Percentiles rank a stretch among this genome's conserved stretches.
phyloP scores from a whole-genome alignment of 92 coral and sea anemone genomes.

The Siderastrea radians region DNA sequence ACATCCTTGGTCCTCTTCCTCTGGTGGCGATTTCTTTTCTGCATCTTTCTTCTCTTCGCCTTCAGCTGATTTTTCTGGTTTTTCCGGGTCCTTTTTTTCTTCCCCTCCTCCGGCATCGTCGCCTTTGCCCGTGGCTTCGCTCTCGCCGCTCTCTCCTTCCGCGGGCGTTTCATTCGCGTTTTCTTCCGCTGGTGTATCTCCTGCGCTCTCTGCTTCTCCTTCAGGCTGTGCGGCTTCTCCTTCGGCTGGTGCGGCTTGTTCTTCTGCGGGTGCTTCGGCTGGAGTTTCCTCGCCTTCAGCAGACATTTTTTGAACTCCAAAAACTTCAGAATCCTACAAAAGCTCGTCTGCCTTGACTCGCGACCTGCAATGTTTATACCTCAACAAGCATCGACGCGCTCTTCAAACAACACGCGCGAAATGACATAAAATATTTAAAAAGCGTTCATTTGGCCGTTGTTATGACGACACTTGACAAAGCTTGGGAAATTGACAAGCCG shows the following conservation, averaged over 20 bases:
- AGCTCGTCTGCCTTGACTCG: background rate
- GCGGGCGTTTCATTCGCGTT: conserved; percentile 67
- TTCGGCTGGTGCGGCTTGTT: background rate
- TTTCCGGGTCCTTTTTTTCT: conserved; percentile 49
- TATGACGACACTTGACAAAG: conserved; percentile 9
- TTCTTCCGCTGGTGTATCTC: conserved; percentile 37
- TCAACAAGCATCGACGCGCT: conserved; percentile 6
- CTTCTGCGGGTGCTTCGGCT: conserved; percentile 17
- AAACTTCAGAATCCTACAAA: background rate
- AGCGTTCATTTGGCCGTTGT: conserved; percentile 35
- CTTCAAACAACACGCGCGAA: conserved; percentile 30
- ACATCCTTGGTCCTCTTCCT: conserved; percentile 44
- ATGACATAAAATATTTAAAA: conserved; percentile 40
- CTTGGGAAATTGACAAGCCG: conserved; percentile 16
- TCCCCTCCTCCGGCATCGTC: conserved; percentile 8
- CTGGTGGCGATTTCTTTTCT: conserved; percentile 4
- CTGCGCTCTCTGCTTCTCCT: conserved; percentile 8
- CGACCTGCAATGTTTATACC: conserved; percentile 22
- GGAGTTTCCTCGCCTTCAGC: conserved; percentile 39
- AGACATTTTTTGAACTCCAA: background rate
- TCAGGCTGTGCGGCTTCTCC: background rate
- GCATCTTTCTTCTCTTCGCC: conserved; percentile 18
- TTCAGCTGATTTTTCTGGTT: conserved; percentile 38
- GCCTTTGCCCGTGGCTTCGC: conserved; percentile 12
- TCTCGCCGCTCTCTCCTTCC: conserved; percentile 48